phyloP scores from a whole-genome alignment of 2,113 vertebrate genomes.

The Vidua chalybeata region DNA sequence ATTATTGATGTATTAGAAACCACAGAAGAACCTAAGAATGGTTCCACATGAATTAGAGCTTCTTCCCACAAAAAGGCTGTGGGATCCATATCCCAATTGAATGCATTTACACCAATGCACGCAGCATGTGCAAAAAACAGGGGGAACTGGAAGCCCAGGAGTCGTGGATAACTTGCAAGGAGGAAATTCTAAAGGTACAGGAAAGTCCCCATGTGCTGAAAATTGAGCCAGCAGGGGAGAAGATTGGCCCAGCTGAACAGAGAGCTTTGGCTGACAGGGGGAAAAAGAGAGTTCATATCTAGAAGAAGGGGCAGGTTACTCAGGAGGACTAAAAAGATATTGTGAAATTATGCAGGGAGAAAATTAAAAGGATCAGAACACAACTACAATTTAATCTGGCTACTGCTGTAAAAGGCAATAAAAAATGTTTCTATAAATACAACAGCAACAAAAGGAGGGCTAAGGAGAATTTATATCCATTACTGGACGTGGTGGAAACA shows the following conservation, averaged over 20 bases:
- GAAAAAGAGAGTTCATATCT: background rate
- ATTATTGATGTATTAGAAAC: background rate
- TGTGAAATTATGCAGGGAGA: background rate
- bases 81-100: background rate
- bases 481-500: background rate
- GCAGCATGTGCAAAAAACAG: rapidly evolving
- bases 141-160: background rate
- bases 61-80: background rate
- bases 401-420: background rate
- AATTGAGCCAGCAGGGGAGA: background rate
- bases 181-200: background rate
- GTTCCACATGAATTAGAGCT: background rate
- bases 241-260: background rate
- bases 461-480: background rate
- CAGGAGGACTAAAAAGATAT: background rate
- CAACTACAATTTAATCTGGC: background rate
- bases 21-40: background rate
- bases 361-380: background rate
- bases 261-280: background rate
- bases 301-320: background rate
- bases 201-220: background rate
- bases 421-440: background rate
- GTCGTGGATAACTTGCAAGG: background rate
- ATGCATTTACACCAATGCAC: background rate
- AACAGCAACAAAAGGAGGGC: background rate